Base-by-base conservation (phyloP, 2,113 vertebrate species). In the Otolemur garnettii region DNA sequence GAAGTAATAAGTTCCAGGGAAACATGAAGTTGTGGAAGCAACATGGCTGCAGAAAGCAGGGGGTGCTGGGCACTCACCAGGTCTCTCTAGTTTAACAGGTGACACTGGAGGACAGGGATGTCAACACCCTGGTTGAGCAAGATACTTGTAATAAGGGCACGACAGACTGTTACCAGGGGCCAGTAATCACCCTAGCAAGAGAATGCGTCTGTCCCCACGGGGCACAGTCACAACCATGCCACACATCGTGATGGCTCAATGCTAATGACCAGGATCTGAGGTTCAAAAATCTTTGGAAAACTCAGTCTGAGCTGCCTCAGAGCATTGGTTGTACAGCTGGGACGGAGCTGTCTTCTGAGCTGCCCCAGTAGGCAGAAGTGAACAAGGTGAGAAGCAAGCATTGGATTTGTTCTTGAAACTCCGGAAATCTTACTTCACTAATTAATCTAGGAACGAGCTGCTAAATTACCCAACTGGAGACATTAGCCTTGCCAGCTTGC, bases 231-330 rank as follows among this genome's bases (percentile, higher is more conserved):
- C 30, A 59, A 13, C 19, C 45, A 60, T 4, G 21, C 14, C 35
- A 35, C 22, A 57, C 19, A 21, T 21, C 24, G 10, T 28, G 18
- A 84, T 66, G 80, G 75, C 26, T 75, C 83, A 64, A 83, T 66
- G 14, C 14, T 14, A 66, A 74, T 4, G 0, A 87, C 26, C 64
- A 90, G 53, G 33, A 96, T 55, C 38, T 93, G 60, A 11, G 28
- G 83, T 69, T 87, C 24, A 14, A 75, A 62, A 93, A 68, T 79
- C 53, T 59, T 53, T 93, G 55, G 28, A 80, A 78, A 93, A 80
- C 53, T 42, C 50, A 79, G 74, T 35, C 78, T 7, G 68, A 64
- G 35, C 60, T 93, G 66, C 33, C 59, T n/a, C 28, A 38, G 55
- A 90, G 17, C 45, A 10, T 50, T 50, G 45, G 45, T 50, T 50